phyloP scores from a whole-genome alignment of 2,797 vertebrate species.

The Xenentodon cancila region DNA sequence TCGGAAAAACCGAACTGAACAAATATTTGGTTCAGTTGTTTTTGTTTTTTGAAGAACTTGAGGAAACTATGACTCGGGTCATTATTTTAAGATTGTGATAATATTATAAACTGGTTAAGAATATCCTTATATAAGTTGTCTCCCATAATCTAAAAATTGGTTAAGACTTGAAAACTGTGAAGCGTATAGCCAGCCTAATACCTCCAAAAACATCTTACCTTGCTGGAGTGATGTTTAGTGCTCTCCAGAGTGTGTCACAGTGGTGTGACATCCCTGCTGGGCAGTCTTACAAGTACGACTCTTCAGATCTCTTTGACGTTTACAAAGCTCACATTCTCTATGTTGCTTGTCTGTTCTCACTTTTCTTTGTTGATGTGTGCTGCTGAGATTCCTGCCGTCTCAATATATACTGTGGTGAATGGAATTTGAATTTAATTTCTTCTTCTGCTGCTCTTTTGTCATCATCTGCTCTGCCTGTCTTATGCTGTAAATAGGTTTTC shows the following conservation, averaged over 20 bases:
- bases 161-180: no score
- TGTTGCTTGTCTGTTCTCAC: background rate
- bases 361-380: conserved; percentile 14
- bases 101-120: no score
- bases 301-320: conserved; percentile 7
- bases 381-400: conserved; percentile 18
- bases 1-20: no score
- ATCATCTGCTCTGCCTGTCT: conserved; percentile 32
- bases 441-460: conserved; percentile 40
- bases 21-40: no score
- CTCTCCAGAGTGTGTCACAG: background rate
- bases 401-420: conserved; percentile 19
- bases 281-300: background rate
- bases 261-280: background rate
- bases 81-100: no score
- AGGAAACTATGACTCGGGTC: no score
- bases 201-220: background rate
- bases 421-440: conserved; percentile 45
- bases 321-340: background rate
- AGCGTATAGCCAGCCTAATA: background rate
- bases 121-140: no score
- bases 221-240: background rate
- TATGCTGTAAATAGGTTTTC: conserved; percentile 35
- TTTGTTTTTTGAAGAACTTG: no score
- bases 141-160: no score